These are phyloP conservation scores for Tortrix viridana DNA, from an alignment of 2,888 invertebrate species.

Conservation along the genomic window DNA sequence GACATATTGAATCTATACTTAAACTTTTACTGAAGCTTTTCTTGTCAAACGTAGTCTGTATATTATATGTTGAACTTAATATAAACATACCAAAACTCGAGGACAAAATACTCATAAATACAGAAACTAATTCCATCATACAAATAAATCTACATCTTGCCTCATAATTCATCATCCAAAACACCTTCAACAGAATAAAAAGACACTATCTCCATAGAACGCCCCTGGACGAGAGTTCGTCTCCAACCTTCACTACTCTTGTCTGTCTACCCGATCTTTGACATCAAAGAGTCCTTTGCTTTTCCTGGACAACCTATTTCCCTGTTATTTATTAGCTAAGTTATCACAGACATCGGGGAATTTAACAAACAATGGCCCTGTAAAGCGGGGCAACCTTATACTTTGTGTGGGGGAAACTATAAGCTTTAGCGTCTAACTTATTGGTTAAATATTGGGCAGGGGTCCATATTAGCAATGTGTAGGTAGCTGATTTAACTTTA, in stretches of 20 bases:
- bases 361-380: constrained; percentile 30
- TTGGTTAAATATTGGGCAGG: no score
- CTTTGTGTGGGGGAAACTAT: constrained; percentile 8
- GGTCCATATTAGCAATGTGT: no score
- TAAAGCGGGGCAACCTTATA: constrained; percentile 27
- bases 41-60: no score
- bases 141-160: not conserved
- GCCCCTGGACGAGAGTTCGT: constrained; percentile 1
- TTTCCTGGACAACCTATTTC: constrained; percentile 21
- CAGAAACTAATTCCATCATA: no score
- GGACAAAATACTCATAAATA: no score
- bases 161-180: not conserved
- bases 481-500: no score
- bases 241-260: constrained; percentile 2
- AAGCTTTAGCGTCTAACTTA: not conserved
- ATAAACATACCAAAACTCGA: no score
- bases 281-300: constrained; percentile 11
- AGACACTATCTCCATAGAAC: no score
- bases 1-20: no score
- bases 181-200: no score
- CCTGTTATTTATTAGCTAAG: constrained; percentile 28
- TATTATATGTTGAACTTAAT: no score
- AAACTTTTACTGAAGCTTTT: no score
- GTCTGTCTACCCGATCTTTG: constrained; percentile 12
- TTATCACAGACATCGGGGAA: constrained; percentile 28